Evolutionary conservation across 2,797 vertebrate genomes (phyloP), one percentile per base, ranked within the genome.

Genomic region (Peromyscus attwateri): DNA sequence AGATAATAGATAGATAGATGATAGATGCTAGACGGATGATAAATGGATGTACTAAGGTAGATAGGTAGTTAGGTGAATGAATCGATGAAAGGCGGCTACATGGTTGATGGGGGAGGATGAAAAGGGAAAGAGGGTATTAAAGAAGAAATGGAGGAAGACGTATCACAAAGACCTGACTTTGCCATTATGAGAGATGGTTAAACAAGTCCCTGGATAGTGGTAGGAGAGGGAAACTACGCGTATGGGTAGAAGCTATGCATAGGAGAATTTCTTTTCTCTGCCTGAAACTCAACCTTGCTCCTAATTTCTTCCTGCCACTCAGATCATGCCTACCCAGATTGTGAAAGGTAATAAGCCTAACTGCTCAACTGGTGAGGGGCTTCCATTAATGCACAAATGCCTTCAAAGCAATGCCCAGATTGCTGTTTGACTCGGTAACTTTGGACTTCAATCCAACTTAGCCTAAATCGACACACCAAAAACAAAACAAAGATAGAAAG

Each of bases 241-340:
- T 9, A 27, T 25, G 3, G 12, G 27, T 29, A 1, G 76, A 77
- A 77, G 73, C 57, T 46, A 17, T 75, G 14, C 55, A 49, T 21
- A 82, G 37, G 12, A 89, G 79, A 81, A 43, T 71, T 94, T 89
- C 70, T 82, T 91, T 46, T 82, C 2, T 43, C 27, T 31, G 73
- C 6, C 14, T 73, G 40, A 49, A 70, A 76, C 57, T 71, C 43
- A 90, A 29, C 13, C 3, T 37, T 92, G 19, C 60, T 75, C 93
- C 92, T 71, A 55, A 71, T 23, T 82, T 94, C 17, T 92, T 94
- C 14, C 52, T n/a, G 7, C 19, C 49, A 25, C 70, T 91, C 83
- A 31, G 64, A 3, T 87, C 79, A 94, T 34, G 31, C 4, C 43
- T 34, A 57, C 31, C 14, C 55, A 92, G 68, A 57, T 64, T 40